Conservation (phyloP, 35 echinoderm and acorn worm species). For the Apostichopus californicus region DNA sequence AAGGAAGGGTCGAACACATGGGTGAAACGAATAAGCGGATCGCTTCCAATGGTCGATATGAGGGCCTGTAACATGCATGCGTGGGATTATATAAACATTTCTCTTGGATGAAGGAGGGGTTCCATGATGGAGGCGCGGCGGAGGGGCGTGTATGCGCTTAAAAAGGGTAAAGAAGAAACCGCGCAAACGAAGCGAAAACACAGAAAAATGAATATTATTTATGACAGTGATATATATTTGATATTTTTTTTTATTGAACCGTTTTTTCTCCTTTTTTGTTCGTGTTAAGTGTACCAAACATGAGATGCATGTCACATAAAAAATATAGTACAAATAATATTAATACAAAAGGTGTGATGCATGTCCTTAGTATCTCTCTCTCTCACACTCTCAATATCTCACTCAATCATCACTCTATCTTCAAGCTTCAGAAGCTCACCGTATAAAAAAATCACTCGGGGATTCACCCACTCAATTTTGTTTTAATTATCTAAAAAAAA, state of each 20-base stretch:
- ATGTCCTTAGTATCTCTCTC: background rate
- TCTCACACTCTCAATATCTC: background rate
- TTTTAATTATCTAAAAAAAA: conserved; percentile 7
- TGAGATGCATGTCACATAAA: conserved; percentile 61
- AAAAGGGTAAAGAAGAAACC: too few species aligned
- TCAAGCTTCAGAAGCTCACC: conserved; percentile 28
- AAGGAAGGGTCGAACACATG: too few species aligned
- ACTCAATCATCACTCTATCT: background rate
- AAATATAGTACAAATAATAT: conserved; percentile 61
- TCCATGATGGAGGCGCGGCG: too few species aligned
- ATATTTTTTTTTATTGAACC: conserved; percentile 39
- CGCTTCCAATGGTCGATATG: too few species aligned
- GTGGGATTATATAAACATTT: background rate
- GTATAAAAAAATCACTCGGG: background rate
- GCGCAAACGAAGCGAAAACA: too few species aligned
- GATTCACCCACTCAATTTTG: background rate
- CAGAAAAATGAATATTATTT: background rate
- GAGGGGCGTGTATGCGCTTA: too few species aligned
- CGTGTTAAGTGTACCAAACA: conserved; percentile 53
- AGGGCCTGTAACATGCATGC: too few species aligned
- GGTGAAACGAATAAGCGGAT: too few species aligned
- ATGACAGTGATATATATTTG: conserved; percentile 1
- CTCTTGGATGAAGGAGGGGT: too few species aligned
- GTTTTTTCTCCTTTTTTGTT: conserved; percentile 60
- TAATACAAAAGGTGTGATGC: conserved; percentile 57